Evolutionary conservation across 1,140 invertebrate species (phyloP), one percentile per base, ranked within the genome.

Genomic region (Gryllus bimaculatus): DNA sequence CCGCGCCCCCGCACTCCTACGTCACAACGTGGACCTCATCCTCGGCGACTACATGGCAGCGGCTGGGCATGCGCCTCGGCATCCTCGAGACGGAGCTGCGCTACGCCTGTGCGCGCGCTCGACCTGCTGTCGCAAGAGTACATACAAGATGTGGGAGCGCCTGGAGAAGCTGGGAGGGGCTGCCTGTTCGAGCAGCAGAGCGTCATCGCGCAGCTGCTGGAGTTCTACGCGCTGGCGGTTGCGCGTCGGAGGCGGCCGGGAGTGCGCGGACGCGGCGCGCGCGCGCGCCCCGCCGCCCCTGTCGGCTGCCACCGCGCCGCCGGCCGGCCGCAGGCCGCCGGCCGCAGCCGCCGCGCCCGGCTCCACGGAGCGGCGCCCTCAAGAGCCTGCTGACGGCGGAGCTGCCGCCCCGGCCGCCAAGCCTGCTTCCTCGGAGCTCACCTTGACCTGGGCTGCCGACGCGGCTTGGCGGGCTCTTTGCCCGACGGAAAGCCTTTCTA

Each of bases 111-210:
- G 95, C 89, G 95, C 80, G 94, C 95, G 4, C 86, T 98, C 78
- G 95, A 97, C 84, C 88, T 97, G 66, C 89, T 98, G 8, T 96
- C 94, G 21, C 93, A 95, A 82, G 96, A 97, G 84, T 97, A 96
- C 83, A 93, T 96, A n/a, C 18, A 94, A 95, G 84, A 97, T 98
- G 92, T 97, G 95, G 95, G 93, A 95, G 84, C 88, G 95, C 78
- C 88, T 98, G 75, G 95, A 98, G 83, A 95, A 96, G 85, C 86
- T 97, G n/a, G 96, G 97, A 85, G 90, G n/a, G n/a, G 93, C 73
- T 89, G 97, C 75, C 88, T 97, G 1, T 93, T 92, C 83, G 94
- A 97, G 83, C 95, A 97, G 85, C 95, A 97, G 84, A 92, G 92
- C 80, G 94, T 97, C n/a, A 96, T 97, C 79, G 90, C 91, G 39